phyloP scores from a whole-genome alignment of 1,140 invertebrate genomes.

The Anoplophora glabripennis region DNA sequence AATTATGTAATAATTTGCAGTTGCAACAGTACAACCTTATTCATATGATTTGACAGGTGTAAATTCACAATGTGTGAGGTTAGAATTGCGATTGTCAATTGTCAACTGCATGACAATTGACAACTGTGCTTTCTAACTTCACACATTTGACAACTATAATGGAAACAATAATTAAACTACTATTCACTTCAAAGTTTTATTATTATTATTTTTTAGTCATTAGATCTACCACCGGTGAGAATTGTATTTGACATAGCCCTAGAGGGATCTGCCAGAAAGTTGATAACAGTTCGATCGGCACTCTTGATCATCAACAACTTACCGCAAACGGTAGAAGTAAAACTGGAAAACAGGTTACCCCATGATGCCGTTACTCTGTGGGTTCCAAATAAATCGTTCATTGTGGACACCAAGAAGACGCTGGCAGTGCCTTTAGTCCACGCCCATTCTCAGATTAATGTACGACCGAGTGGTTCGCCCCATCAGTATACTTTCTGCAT shows the following conservation, averaged over 20 bases:
- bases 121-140: no score
- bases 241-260: constrained; percentile 85
- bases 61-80: no score
- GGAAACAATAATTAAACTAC: no score
- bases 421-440: constrained; percentile 65
- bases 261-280: constrained; percentile 89
- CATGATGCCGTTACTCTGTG: constrained; percentile 29
- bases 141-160: no score
- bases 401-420: constrained; percentile 43
- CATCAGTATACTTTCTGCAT: constrained; percentile 59
- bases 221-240: constrained; percentile 53
- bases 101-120: no score
- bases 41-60: neutral
- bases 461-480: constrained; percentile 44
- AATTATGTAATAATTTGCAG: no score
- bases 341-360: constrained; percentile 57
- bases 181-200: no score
- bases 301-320: constrained; percentile 77
- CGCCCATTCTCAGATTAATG: constrained; percentile 59
- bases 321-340: constrained; percentile 68
- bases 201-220: constrained; percentile 12
- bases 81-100: no score
- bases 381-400: constrained; percentile 36
- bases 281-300: constrained; percentile 93
- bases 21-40: neutral